A percentile compares a stretch with the other conserved stretches of the same genome.
phyloP scores from a whole-genome alignment of 2,888 invertebrate species.

The Adela reaumurella region DNA sequence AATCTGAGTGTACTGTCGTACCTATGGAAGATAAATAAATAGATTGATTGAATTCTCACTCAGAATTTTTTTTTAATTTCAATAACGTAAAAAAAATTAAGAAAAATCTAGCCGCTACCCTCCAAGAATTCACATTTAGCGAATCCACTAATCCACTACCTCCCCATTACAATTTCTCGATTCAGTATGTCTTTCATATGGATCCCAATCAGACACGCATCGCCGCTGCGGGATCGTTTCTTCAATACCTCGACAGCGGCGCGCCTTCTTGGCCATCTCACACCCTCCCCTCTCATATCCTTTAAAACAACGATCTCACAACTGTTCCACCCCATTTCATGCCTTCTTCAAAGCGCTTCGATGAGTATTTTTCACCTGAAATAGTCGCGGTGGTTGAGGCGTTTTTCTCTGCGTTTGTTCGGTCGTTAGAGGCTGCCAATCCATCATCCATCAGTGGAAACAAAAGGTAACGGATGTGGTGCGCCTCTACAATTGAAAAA shows the following conservation, averaged over 20 bases:
- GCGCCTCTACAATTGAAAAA: neutral
- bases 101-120: too few species aligned
- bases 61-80: too few species aligned
- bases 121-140: too few species aligned
- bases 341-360: neutral
- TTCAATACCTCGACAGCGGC: neutral
- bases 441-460: neutral
- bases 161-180: too few species aligned
- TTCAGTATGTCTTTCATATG: neutral
- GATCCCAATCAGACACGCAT: neutral
- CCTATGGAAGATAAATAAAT: too few species aligned
- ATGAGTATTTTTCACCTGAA: neutral
- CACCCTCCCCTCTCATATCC: neutral
- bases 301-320: neutral
- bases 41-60: too few species aligned
- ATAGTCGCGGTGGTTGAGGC: too few species aligned
- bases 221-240: neutral
- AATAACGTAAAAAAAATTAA: too few species aligned
- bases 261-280: neutral
- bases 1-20: too few species aligned
- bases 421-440: neutral
- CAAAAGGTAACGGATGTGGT: neutral
- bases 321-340: neutral
- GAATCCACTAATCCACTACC: too few species aligned
- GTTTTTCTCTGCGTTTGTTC: neutral